Evolutionary conservation across 2,888 invertebrate genomes (phyloP), one percentile per base, ranked within the genome.

Genomic region (Cabera pusaria): DNA sequence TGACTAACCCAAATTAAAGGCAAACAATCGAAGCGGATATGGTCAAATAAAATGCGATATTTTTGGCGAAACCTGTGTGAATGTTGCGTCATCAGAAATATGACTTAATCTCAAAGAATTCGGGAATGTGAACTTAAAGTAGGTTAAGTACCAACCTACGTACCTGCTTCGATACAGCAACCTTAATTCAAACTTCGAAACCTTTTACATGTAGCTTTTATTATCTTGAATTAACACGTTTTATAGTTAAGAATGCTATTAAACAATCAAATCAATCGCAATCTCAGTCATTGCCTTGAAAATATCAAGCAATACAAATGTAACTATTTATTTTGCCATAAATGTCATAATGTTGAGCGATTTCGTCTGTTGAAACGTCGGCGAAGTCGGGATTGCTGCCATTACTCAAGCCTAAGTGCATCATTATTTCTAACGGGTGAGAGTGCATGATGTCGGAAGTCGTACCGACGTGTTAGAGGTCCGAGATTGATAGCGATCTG

Each of bases 401-500:
- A 43, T 49, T 45, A 52, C 38, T 52, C 49, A 45, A 25, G 42
- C 32, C 29, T 52, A 44, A 53, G 50, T 50, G 47, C 50, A 52
- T 43, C 52, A 58, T 48, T 49, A 55, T 50, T 44, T 38, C 33
- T 17, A 56, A 27, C 52, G 44, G 48, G 59, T 54, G 62, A 66
- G 59, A 66, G 55, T 51, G 55, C 39, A 49, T 47, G 64, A 64
- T 52, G 62, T 68, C 71, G 75, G 76, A 79, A 82, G 72, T 73
- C 53, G 53, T 62, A 56, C 46, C 45, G 54, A 59, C 55, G 59
- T 60, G 64, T 58, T 59, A 60, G 67, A 59, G 66, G 68, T 69
- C 72, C 63, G 64, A 66, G 63, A 60, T 56, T 56, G 82, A 83
- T 84, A 77, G 59, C 51, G 41, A 83, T 84, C 81, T 67, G 53